Base-by-base conservation (phyloP, 2,797 vertebrate species). In the Neostethus bicornis region DNA sequence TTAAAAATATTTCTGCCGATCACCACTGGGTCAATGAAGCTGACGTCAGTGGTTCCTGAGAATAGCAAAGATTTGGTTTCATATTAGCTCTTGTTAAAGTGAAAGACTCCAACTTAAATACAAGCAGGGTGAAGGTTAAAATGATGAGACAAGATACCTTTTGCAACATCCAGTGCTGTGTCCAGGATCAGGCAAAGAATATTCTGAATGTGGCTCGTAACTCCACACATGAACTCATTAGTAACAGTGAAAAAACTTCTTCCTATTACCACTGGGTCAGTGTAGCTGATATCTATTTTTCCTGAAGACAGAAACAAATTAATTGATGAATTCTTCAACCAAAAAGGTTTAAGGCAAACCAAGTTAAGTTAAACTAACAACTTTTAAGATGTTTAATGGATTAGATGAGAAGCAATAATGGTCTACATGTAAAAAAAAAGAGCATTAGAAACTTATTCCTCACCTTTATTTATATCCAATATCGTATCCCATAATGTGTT, bases 211-310 rank as follows among this genome's bases (percentile, higher is more conserved):
- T 66, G 62, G 61, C 51, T 52, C 47, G 10, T 56, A 31, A 77
- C 60, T 34, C 51, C 77, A 73, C 61, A 53, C 11, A 71, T 29
- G 4, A 83, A 56, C n/a, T 85, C 71, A 59, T 85, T 83, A 41
- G 58, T 56, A 45, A 25, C 41, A 51, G 5, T 43, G 55, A 90
- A 85, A 61, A 60, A 42, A 34, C 32, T 7, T 72, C 89, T 64
- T 62, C 86, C 84, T 58, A 79, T 54, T 14, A 76, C 59, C 60
- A 89, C 88, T 17, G 88, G 89, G 66, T 91, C 84, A 35, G 82
- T 23, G 61, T 68, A 61, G 67, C 77, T 84, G 14, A 88, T 46
- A 64, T 90, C 81, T 23, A 39, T 44, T 73, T 61, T 65, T 60
- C 85, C 87, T 88, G 66, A 23, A 37, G 37, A 51, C 51, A 46